Conservation (phyloP, 2,113 vertebrate genomes). For the Petrocephalus microphthalmus region DNA sequence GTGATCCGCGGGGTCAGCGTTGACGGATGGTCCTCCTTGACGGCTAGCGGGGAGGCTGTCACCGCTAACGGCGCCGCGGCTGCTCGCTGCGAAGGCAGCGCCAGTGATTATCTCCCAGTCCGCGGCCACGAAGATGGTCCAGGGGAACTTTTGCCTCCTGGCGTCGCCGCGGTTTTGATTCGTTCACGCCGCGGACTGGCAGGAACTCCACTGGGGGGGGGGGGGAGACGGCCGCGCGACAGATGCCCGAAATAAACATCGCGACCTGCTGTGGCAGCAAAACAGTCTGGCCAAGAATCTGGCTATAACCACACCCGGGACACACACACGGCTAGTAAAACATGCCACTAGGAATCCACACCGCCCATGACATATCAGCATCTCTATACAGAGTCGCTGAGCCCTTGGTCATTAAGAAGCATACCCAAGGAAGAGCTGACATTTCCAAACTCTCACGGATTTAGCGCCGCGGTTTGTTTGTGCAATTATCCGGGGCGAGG, state of each 20-base stretch:
- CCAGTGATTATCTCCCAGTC: neutral
- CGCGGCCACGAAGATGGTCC: neutral
- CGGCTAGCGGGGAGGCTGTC: neutral
- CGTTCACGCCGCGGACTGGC: neutral
- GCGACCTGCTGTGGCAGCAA: neutral
- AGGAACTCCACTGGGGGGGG: neutral
- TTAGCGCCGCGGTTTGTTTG: neutral
- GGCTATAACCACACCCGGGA: neutral
- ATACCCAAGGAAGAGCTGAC: neutral
- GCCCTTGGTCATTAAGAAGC: neutral
- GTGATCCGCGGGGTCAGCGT: neutral
- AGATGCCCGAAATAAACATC: neutral
- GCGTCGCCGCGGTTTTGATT: neutral
- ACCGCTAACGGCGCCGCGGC: neutral
- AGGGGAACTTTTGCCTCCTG: neutral
- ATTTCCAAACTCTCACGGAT: neutral
- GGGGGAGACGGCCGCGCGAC: neutral
- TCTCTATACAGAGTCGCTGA: neutral
- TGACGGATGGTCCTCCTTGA: neutral
- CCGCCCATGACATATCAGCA: neutral
- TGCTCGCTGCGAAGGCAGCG: neutral
- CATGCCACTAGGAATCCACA: neutral
- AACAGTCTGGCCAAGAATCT: neutral
- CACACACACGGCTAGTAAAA: neutral
- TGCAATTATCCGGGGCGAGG: neutral